Conservation (phyloP, 2,888 invertebrate species). For the Cataglyphis albicans region DNA sequence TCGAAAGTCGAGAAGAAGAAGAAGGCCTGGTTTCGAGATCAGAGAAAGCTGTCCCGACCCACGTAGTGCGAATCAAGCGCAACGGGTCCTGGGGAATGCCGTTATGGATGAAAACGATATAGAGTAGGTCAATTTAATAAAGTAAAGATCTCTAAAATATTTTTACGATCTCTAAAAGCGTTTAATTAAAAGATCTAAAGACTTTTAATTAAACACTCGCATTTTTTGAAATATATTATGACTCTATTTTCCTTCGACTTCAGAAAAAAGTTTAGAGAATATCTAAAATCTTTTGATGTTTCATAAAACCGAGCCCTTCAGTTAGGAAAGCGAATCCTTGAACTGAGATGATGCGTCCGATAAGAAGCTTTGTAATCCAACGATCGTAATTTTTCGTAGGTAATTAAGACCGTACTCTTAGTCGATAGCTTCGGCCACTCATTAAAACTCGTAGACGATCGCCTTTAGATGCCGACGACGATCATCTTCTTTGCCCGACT, state of each 20-base stretch:
- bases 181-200: background rate
- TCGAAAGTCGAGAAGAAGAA: slow-evolving; percentile 52
- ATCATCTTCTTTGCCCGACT: slow-evolving; percentile 47
- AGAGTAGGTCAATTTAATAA: slow-evolving; percentile 10
- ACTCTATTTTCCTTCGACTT: background rate
- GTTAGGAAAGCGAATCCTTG: slow-evolving; percentile 9
- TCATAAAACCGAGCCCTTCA: background rate
- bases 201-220: slow-evolving; percentile 2
- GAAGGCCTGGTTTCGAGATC: slow-evolving; percentile 60
- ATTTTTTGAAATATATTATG: slow-evolving; percentile 13
- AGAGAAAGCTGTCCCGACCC: slow-evolving; percentile 67
- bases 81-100: slow-evolving; percentile 37
- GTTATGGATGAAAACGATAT: slow-evolving; percentile 29
- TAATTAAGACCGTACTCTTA: slow-evolving; percentile 50
- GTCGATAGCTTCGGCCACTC: slow-evolving; percentile 49
- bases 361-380: slow-evolving; percentile 26
- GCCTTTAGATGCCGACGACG: slow-evolving; percentile 46
- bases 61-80: slow-evolving; percentile 62
- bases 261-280: background rate
- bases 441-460: slow-evolving; percentile 48
- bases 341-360: background rate
- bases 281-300: background rate
- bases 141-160: slow-evolving; percentile 1
- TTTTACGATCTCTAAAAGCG: background rate
- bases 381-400: slow-evolving; percentile 49